These are phyloP conservation scores for Rafetus swinhoei DNA, from an alignment of 2,113 vertebrate species.

Conservation along the genomic window DNA sequence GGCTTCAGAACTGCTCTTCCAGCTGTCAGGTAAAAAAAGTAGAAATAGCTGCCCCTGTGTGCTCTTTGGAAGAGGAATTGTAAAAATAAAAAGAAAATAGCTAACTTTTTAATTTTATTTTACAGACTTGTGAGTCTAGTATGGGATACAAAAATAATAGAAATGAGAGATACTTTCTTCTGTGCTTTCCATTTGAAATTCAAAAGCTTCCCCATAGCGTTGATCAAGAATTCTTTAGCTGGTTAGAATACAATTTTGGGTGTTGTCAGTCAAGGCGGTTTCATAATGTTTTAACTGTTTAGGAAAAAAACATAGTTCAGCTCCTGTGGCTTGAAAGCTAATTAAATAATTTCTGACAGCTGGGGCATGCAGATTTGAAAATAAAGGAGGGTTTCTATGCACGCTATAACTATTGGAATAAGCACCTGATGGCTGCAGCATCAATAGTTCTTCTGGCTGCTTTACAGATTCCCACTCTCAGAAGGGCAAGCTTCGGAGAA, in stretches of 20 bases:
- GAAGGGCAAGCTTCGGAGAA: neutral
- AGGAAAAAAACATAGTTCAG: constrained; percentile 59
- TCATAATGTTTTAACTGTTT: constrained; percentile 49
- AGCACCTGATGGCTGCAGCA: neutral
- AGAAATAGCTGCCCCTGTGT: neutral
- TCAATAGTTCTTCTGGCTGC: constrained; percentile 9
- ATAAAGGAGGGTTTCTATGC: constrained; percentile 13
- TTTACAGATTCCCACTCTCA: neutral
- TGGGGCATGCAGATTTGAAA: constrained; percentile 48
- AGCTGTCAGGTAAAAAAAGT: constrained; percentile 89
- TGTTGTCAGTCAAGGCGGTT: constrained; percentile 8
- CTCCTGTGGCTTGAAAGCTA: constrained; percentile 67
- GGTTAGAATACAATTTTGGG: constrained; percentile 47
- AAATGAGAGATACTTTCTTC: neutral
- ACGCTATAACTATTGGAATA: constrained; percentile 56
- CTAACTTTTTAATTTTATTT: neutral
- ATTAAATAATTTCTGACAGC: constrained; percentile 72
- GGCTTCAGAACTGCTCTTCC: constrained; percentile 98
- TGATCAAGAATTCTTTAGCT: constrained; percentile 11
- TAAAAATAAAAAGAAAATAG: neutral
- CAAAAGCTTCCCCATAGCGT: constrained; percentile 8
- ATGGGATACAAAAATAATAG: neutral
- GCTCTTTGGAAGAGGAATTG: neutral
- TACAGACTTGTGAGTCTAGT: neutral
- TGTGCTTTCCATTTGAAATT: neutral